phyloP scores from a whole-genome alignment of 1,140 invertebrate species.

The Lepidurus couesii region DNA sequence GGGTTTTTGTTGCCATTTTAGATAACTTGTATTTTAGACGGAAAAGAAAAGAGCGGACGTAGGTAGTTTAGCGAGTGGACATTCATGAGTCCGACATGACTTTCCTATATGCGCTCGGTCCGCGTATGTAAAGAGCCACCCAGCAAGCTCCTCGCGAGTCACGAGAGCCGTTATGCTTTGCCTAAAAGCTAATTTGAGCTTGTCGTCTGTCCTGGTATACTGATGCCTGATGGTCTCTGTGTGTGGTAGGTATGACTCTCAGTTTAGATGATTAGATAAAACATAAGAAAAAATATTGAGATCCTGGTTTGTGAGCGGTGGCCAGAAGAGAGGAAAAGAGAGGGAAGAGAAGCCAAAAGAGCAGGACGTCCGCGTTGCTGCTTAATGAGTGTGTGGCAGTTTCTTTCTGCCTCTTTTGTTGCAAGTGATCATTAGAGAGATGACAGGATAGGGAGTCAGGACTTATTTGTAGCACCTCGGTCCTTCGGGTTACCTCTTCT shows the following conservation, averaged over 20 bases:
- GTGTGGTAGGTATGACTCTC: neutral
- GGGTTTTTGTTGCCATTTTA: neutral
- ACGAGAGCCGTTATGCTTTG: neutral
- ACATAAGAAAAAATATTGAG: neutral
- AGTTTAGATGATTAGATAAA: neutral
- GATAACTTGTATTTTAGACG: neutral
- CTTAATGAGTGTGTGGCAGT: slow-evolving; percentile 12
- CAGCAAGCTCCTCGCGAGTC: neutral
- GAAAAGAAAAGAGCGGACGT: neutral
- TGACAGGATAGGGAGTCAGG: slow-evolving; percentile 6
- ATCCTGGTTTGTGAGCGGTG: neutral
- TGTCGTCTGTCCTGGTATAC: neutral
- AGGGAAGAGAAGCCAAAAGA: neutral
- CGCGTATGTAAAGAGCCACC: neutral
- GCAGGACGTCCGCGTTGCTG: neutral
- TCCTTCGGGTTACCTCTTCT: neutral
- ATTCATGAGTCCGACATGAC: neutral
- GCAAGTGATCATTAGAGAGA: slow-evolving; percentile 1
- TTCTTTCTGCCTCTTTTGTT: slow-evolving; percentile 8
- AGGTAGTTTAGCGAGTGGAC: slow-evolving; percentile 14
- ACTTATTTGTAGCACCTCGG: slow-evolving; percentile 9
- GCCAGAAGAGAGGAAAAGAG: neutral
- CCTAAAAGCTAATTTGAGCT: slow-evolving; percentile 19
- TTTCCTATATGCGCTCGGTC: neutral
- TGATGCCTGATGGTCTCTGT: neutral